Conservation (phyloP, 2,797 vertebrate species). For the Esox masquinongy region DNA sequence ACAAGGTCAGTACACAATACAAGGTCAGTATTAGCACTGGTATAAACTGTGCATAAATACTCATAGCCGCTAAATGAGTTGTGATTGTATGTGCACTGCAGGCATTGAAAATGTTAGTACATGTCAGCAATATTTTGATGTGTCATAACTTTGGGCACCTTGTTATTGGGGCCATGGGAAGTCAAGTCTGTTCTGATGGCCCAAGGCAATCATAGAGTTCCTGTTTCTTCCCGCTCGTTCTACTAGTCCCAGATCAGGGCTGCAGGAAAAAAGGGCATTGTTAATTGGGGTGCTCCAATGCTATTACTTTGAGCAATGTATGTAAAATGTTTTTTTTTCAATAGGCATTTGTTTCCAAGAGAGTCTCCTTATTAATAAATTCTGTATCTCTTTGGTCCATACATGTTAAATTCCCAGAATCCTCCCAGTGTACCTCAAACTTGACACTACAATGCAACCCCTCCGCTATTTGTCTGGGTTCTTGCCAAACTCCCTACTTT, state of each 20-base stretch:
- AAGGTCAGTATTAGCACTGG: too few species aligned
- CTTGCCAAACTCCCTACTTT: constrained; percentile 39
- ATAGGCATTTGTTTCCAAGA: neutral
- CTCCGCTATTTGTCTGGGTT: constrained; percentile 43
- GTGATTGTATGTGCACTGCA: neutral
- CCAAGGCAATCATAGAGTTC: constrained; percentile 83
- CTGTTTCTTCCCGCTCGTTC: constrained; percentile 74
- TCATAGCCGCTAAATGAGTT: neutral
- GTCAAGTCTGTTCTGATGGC: constrained; percentile 73
- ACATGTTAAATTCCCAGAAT: constrained; percentile 53
- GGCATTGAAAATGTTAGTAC: neutral
- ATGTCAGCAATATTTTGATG: neutral
- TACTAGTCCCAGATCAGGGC: constrained; percentile 71
- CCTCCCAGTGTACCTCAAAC: constrained; percentile 59
- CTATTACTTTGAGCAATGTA: neutral
- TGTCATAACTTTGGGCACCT: constrained; percentile 39
- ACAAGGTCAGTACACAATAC: too few species aligned
- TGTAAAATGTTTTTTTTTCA: neutral
- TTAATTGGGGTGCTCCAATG: neutral
- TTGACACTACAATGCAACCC: constrained; percentile 51
- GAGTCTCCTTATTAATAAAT: constrained; percentile 38
- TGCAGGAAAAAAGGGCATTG: constrained; percentile 43
- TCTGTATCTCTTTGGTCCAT: constrained; percentile 54
- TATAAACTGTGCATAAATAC: too few species aligned
- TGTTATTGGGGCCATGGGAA: constrained; percentile 71